These are phyloP conservation scores for Alcedo quadribrachys DNA, from an alignment of 2,797 vertebrate species.

Conservation along the genomic window DNA sequence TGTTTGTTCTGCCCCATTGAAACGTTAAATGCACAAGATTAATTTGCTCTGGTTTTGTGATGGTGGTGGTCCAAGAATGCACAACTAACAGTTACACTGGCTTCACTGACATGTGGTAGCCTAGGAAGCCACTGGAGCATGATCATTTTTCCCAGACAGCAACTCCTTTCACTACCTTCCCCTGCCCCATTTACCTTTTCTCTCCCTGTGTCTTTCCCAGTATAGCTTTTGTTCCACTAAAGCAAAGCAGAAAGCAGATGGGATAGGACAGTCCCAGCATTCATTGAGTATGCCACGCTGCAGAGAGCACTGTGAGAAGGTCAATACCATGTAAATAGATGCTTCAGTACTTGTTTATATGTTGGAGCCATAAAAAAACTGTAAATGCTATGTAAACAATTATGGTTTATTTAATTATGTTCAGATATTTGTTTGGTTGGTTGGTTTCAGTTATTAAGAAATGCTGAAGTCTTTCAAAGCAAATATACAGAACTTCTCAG, in stretches of 20 bases:
- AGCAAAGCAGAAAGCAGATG: background rate
- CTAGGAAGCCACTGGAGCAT: background rate
- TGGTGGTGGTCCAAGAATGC: background rate
- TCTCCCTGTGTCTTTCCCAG: background rate
- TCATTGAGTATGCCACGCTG: background rate
- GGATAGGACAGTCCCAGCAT: background rate
- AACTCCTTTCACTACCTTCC: background rate
- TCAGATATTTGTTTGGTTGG: background rate
- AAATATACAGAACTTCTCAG: constrained; percentile 5
- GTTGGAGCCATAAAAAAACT: background rate
- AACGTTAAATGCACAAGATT: background rate
- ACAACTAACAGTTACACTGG: background rate
- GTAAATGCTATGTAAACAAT: constrained; percentile 17
- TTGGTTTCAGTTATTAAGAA: constrained; percentile 47
- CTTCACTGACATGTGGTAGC: background rate
- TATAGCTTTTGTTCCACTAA: background rate
- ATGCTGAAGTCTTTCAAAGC: background rate
- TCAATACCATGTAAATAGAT: background rate
- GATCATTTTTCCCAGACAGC: background rate
- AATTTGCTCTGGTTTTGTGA: background rate
- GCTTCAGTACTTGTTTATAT: background rate
- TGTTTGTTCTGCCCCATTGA: background rate
- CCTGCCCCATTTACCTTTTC: background rate
- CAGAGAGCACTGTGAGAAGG: background rate
- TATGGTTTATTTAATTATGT: constrained; percentile 26